These are phyloP conservation scores for Orientallactaga sibirica DNA, from an alignment of 2,797 vertebrate species.

Conservation along the genomic window DNA sequence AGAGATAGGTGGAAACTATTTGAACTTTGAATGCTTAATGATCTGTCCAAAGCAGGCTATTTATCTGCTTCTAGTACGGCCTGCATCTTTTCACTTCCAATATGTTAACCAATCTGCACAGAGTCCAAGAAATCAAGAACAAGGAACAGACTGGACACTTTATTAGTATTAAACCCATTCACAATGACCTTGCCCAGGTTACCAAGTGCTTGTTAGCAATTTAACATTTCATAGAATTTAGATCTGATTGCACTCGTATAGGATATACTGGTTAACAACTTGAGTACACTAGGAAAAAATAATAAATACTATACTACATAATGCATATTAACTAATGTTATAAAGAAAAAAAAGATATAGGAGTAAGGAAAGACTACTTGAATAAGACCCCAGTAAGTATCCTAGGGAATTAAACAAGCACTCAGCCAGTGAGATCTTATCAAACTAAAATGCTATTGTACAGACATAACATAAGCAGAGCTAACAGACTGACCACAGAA, in stretches of 20 bases:
- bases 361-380: no score
- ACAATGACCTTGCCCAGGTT: background rate
- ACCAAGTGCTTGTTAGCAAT: background rate
- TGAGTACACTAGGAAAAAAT: background rate
- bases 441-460: no score
- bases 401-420: no score
- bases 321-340: background rate
- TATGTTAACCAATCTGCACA: background rate
- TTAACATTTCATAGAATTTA: background rate
- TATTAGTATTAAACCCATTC: background rate
- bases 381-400: no score
- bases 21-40: constrained; percentile 24
- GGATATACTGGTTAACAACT: background rate
- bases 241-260: background rate
- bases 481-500: no score
- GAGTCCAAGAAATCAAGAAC: background rate
- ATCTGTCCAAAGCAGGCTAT: background rate
- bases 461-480: no score
- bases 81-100: background rate
- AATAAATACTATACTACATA: background rate
- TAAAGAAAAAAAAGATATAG: background rate
- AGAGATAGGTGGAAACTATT: background rate
- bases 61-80: background rate
- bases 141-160: background rate
- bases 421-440: no score